Percentiles rank a stretch among this genome's conserved stretches.
Evolutionary conservation across 2,797 vertebrate genomes (phyloP).

Genomic region (Phoeniculus purpureus): DNA sequence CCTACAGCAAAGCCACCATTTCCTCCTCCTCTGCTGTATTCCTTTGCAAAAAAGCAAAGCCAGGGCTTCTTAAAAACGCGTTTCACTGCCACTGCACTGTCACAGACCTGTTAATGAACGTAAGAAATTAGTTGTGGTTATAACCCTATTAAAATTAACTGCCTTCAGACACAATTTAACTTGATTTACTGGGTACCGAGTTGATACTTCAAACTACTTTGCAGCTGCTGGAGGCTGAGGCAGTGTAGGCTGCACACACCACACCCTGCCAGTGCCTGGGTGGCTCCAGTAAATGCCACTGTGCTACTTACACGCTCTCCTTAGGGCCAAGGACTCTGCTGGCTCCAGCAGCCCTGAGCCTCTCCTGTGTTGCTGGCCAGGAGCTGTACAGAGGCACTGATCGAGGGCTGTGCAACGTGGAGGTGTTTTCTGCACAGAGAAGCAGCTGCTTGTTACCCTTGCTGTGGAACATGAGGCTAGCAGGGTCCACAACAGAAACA

Average conservation of each 20-base stretch:
- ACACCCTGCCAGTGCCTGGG: background rate
- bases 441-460: rapidly evolving
- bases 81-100: background rate
- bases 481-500: too few species aligned
- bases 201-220: background rate
- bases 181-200: background rate
- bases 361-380: rapidly evolving
- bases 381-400: background rate
- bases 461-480: background rate
- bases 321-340: background rate
- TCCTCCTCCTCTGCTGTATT: background rate
- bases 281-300: background rate
- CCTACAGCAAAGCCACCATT: background rate
- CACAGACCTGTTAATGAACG: background rate
- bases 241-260: rapidly evolving
- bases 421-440: rapidly evolving
- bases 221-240: background rate
- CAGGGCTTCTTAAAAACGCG: background rate
- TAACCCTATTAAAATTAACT: background rate
- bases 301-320: background rate
- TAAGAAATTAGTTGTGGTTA: background rate
- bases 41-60: background rate
- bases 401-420: background rate
- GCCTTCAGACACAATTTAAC: background rate
- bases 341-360: background rate